phyloP scores from a whole-genome alignment of 2,797 vertebrate genomes.

The Poliocrania exsul region DNA sequence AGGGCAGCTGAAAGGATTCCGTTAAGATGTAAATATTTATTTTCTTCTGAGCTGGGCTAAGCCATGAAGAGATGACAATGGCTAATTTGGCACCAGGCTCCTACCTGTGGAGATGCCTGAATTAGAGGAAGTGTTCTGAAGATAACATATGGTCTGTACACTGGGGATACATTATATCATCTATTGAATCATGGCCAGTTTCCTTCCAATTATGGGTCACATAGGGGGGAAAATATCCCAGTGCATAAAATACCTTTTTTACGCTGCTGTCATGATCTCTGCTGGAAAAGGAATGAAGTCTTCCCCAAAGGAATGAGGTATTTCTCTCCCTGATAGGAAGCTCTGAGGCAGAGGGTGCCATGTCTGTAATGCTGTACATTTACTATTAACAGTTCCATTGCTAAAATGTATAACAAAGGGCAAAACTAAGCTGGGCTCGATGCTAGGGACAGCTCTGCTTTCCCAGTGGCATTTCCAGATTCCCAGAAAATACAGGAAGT shows the following conservation, averaged over 20 bases:
- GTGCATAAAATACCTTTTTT: not conserved
- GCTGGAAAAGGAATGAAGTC: not conserved
- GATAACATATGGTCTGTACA: not conserved
- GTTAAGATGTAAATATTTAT: not conserved
- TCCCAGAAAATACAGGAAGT: not conserved
- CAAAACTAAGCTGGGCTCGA: not conserved
- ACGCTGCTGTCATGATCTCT: not conserved
- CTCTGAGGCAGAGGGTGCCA: not conserved
- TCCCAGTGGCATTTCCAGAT: not conserved
- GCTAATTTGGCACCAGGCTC: not conserved
- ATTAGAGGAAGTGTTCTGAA: not conserved
- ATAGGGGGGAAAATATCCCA: fast-evolving
- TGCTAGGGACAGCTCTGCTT: not conserved
- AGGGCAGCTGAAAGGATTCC: not conserved
- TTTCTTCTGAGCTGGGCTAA: not conserved
- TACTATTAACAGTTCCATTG: not conserved
- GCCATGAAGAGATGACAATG: not conserved
- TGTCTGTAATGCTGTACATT: not conserved
- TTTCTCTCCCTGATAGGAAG: not conserved
- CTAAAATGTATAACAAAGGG: not conserved
- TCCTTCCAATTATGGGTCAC: not conserved
- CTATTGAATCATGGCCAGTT: not conserved
- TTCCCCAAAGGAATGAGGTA: not conserved
- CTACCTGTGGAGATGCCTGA: not conserved
- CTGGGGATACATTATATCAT: not conserved